Percentiles rank a stretch among this genome's conserved stretches.
phyloP scores from a whole-genome alignment of 2,888 invertebrate species.

The Balanococcus diminutus region DNA sequence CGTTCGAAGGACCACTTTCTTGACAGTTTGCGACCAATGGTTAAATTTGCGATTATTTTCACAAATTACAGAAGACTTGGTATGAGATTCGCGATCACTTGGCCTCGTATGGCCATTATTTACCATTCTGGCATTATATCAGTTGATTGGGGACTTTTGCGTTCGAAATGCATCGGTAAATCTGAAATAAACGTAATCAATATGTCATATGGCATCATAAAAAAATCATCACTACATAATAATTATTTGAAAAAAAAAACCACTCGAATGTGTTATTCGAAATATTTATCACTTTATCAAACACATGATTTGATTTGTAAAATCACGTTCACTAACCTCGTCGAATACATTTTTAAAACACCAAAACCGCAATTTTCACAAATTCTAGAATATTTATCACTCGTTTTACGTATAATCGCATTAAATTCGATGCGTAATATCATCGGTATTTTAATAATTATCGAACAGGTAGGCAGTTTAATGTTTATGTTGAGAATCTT shows the following conservation, averaged over 20 bases:
- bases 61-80: slow-evolving; percentile 43
- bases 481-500: slow-evolving; percentile 41
- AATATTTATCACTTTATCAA: slow-evolving; percentile 9
- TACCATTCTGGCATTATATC: slow-evolving; percentile 60
- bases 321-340: not conserved
- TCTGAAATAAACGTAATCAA: not conserved
- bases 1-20: slow-evolving; percentile 62
- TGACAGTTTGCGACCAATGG: slow-evolving; percentile 63
- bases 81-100: slow-evolving; percentile 56
- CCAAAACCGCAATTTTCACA: not conserved
- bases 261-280: not conserved
- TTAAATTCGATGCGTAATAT: slow-evolving; percentile 44
- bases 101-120: slow-evolving; percentile 61
- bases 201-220: not conserved
- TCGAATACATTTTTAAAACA: not conserved
- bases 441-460: slow-evolving; percentile 42
- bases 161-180: not conserved
- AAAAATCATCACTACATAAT: not conserved
- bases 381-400: not conserved
- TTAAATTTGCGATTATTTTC: not conserved
- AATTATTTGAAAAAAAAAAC: not conserved
- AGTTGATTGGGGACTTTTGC: slow-evolving; percentile 28
- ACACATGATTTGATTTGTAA: slow-evolving; percentile 14
- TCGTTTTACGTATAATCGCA: not conserved
- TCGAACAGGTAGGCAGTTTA: slow-evolving; percentile 35